These are phyloP conservation scores for Drosophila yakuba DNA, from an alignment of 1,140 invertebrate species.

Conservation along the genomic window DNA sequence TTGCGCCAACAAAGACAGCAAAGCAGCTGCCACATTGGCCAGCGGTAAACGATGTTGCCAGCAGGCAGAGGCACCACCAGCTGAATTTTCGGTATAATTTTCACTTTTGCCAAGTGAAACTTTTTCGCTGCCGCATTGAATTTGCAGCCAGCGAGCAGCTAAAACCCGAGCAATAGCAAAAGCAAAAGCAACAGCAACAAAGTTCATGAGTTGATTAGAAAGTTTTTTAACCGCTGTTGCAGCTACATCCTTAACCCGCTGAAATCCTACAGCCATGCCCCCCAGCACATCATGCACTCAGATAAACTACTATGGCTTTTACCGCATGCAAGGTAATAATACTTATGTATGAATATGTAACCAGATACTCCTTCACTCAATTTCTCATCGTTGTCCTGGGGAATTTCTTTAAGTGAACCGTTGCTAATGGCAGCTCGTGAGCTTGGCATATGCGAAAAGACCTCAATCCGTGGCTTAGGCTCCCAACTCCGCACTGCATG, in stretches of 20 bases:
- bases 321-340: no score
- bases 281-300: constrained; percentile 23
- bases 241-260: constrained; percentile 31
- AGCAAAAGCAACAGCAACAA: constrained; percentile 44
- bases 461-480: constrained; percentile 50
- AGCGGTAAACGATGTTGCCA: constrained; percentile 41
- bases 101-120: constrained; percentile 47
- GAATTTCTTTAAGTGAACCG: constrained; percentile 15
- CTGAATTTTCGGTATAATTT: constrained; percentile 50
- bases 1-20: constrained; percentile 44
- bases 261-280: constrained; percentile 5
- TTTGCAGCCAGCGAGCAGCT: constrained; percentile 48
- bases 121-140: constrained; percentile 60
- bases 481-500: constrained; percentile 20
- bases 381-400: no score
- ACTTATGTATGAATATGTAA: no score
- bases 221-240: constrained; percentile 55
- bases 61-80: constrained; percentile 17
- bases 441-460: constrained; percentile 54
- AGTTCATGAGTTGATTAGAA: constrained; percentile 77
- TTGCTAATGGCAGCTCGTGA: constrained; percentile 52
- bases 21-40: constrained; percentile 9
- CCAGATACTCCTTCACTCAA: no score
- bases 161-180: constrained; percentile 16
- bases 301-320: not conserved